Evolutionary conservation across 2,797 vertebrate species (phyloP).

Genomic region (Merluccius polli): DNA sequence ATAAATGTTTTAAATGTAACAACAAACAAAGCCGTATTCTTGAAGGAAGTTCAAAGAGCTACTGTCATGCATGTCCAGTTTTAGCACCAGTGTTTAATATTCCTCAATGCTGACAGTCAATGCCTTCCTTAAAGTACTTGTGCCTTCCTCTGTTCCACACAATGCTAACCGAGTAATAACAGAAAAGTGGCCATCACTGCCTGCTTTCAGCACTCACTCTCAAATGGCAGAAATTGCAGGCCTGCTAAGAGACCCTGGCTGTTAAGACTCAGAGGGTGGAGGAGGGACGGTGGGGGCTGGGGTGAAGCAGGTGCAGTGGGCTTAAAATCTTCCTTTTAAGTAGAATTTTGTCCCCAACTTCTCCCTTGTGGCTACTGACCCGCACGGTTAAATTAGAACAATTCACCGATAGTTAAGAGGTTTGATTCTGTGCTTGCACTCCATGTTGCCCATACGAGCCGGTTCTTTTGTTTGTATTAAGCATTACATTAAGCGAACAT

Average conservation of each 20-base stretch:
- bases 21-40: too few species aligned
- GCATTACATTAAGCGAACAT: too few species aligned
- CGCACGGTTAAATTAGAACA: constrained; percentile 29
- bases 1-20: too few species aligned
- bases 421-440: constrained; percentile 13
- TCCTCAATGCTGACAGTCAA: constrained; percentile 47
- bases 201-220: constrained; percentile 70
- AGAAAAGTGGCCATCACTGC: constrained; percentile 73
- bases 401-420: constrained; percentile 45
- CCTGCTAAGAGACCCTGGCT: constrained; percentile 54
- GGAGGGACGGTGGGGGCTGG: constrained; percentile 50
- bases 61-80: constrained; percentile 35
- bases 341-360: constrained; percentile 60
- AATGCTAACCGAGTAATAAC: constrained; percentile 70
- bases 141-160: constrained; percentile 65
- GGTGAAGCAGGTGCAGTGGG: constrained; percentile 56
- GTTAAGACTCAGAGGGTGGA: constrained; percentile 55
- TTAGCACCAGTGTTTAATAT: constrained; percentile 56
- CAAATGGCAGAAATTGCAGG: constrained; percentile 74
- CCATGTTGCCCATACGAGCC: constrained; percentile 3
- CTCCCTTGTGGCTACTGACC: constrained; percentile 45
- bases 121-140: constrained; percentile 49
- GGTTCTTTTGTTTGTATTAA: neutral
- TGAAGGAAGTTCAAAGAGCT: neutral
- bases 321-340: constrained; percentile 55